These are phyloP conservation scores for Amblyopsis rosae DNA, from an alignment of 2,113 vertebrate species.

Conservation along the genomic window DNA sequence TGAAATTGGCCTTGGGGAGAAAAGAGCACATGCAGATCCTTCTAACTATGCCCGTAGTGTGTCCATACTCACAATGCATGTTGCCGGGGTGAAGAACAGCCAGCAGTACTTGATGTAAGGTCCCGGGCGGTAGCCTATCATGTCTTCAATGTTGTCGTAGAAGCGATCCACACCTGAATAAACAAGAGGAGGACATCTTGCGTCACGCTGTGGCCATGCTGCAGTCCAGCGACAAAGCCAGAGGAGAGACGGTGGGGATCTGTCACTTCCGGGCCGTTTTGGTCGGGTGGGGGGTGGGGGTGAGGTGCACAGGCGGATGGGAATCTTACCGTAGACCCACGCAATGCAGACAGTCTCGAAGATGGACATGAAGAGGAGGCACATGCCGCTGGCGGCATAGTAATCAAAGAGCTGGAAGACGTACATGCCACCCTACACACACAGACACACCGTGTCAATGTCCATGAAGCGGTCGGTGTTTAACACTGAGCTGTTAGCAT, in stretches of 20 bases:
- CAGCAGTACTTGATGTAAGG: constrained; percentile 91
- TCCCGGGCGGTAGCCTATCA: constrained; percentile 91
- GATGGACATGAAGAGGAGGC: constrained; percentile 91
- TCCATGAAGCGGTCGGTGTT: not conserved
- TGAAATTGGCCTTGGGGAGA: no score
- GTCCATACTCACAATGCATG: constrained; percentile 83
- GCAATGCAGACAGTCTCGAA: constrained; percentile 90
- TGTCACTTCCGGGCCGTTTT: no score
- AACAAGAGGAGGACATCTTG: constrained; percentile 10
- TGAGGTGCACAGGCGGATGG: not conserved
- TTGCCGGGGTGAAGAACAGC: constrained; percentile 88
- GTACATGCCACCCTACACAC: constrained; percentile 89
- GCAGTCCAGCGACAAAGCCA: no score
- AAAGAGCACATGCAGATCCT: no score
- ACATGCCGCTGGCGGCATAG: constrained; percentile 95
- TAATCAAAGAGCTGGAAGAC: constrained; percentile 95
- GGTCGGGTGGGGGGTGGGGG: no score
- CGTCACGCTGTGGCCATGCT: not conserved
- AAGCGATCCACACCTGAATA: constrained; percentile 85
- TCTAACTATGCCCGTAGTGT: not conserved
- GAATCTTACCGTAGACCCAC: constrained; percentile 89
- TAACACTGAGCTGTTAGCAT: no score
- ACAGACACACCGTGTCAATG: not conserved
- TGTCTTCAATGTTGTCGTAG: constrained; percentile 91
- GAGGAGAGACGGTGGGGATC: no score